A percentile compares a stretch with the other conserved stretches of the same genome.
Conservation (phyloP, 2,888 invertebrate species). For the Netelia virgata region DNA sequence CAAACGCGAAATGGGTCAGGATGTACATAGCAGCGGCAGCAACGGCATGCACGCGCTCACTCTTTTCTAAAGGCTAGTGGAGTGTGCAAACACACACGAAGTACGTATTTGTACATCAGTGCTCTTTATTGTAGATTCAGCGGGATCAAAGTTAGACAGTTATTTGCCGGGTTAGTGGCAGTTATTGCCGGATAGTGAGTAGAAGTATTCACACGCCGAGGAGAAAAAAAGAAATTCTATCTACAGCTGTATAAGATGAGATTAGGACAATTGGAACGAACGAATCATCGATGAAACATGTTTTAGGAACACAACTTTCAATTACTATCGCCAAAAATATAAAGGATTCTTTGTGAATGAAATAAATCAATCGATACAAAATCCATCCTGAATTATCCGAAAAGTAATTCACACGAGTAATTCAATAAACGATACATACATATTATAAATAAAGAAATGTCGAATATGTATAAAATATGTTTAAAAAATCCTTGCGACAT, state of each 20-base stretch:
- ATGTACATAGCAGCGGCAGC: conserved; percentile 69
- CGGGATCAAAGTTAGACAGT: conserved; percentile 24
- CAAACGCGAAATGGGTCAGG: conserved; percentile 81
- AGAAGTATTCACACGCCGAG: not conserved
- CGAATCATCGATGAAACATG: no score
- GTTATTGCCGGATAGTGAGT: not conserved
- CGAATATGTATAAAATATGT: no score
- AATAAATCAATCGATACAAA: not conserved
- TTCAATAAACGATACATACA: no score
- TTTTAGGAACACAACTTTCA: not conserved
- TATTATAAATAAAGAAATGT: no score
- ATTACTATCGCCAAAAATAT: not conserved
- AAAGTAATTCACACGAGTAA: not conserved
- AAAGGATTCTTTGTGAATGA: not conserved
- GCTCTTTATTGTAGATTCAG: not conserved
- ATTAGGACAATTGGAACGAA: no score
- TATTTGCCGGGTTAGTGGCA: conserved; percentile 20
- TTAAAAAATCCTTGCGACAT: not conserved
- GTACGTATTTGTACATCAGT: not conserved
- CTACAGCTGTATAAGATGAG: no score
- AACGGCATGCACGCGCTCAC: conserved; percentile 54
- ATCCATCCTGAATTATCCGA: not conserved
- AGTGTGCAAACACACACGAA: conserved; percentile 15
- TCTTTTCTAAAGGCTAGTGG: not conserved
- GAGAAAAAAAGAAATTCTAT: not conserved